phyloP scores from a whole-genome alignment of 2,888 invertebrate species.

The Byasa hedistus region DNA sequence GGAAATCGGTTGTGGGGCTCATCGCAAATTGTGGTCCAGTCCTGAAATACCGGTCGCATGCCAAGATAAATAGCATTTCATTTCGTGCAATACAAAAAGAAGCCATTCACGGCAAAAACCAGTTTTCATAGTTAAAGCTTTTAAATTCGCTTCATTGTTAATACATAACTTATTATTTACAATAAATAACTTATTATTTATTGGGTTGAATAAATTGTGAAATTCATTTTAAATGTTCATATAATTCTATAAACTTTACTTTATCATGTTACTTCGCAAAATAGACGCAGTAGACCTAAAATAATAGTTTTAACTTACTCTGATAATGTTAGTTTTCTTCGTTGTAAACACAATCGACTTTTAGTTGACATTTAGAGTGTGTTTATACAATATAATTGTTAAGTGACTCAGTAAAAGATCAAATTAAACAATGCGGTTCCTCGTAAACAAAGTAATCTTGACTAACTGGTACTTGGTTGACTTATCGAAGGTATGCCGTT shows the following conservation, averaged over 20 bases:
- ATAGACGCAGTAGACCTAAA: neutral
- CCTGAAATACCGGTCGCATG: conserved; percentile 30
- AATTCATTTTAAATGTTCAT: neutral
- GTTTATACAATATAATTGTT: conserved; percentile 19
- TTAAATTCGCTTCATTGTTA: neutral
- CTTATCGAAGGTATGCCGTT: conserved; percentile 12
- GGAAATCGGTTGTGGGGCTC: conserved; percentile 23
- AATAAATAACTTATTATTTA: neutral
- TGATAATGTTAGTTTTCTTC: neutral
- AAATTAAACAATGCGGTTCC: conserved; percentile 15
- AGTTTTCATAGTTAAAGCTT: conserved; percentile 11
- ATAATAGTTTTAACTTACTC: neutral
- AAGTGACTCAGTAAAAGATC: conserved; percentile 17
- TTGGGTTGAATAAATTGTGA: neutral
- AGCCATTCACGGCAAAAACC: conserved; percentile 11
- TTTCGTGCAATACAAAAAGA: conserved; percentile 23
- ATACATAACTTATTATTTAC: neutral
- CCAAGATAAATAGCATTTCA: conserved; percentile 23
- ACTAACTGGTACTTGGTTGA: conserved; percentile 1
- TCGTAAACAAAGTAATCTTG: conserved; percentile 26
- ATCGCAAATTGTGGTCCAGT: conserved; percentile 21
- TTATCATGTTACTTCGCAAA: neutral
- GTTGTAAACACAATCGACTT: conserved; percentile 14
- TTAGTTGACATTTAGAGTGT: conserved; percentile 16
- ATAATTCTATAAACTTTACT: neutral